These are phyloP conservation scores for Goniozus legneri DNA, from an alignment of 1,140 invertebrate species.

Conservation along the genomic window DNA sequence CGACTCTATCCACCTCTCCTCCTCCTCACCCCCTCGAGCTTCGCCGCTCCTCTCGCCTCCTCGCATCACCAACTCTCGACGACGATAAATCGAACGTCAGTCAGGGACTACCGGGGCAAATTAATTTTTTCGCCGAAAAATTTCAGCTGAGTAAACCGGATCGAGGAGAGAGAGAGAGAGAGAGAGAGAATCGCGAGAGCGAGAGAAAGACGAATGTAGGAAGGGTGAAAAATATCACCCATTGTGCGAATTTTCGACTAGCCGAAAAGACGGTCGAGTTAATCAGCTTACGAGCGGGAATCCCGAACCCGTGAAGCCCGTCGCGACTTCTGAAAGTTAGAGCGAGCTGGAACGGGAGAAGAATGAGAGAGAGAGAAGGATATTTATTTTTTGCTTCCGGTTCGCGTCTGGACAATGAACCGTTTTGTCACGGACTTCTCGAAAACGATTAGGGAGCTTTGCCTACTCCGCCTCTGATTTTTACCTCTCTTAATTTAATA, in stretches of 20 bases:
- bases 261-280: slow-evolving; percentile 30
- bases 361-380: no score
- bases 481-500: no score
- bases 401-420: slow-evolving; percentile 22
- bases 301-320: slow-evolving; percentile 15
- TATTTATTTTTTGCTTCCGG: no score
- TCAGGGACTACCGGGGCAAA: no score
- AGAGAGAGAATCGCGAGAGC: neutral
- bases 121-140: no score
- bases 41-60: neutral
- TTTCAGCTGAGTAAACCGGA: slow-evolving; percentile 23
- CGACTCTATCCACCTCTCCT: slow-evolving; percentile 8
- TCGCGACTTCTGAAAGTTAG: no score
- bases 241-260: neutral
- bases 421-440: slow-evolving; percentile 21
- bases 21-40: neutral
- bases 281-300: slow-evolving; percentile 32
- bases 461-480: neutral
- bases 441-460: slow-evolving; percentile 17
- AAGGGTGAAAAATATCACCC: no score
- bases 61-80: neutral
- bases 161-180: no score
- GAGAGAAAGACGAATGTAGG: neutral
- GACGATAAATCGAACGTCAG: no score
- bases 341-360: no score